Conservation (phyloP, 2,113 vertebrate genomes). For the Lepisosteus osseus region DNA sequence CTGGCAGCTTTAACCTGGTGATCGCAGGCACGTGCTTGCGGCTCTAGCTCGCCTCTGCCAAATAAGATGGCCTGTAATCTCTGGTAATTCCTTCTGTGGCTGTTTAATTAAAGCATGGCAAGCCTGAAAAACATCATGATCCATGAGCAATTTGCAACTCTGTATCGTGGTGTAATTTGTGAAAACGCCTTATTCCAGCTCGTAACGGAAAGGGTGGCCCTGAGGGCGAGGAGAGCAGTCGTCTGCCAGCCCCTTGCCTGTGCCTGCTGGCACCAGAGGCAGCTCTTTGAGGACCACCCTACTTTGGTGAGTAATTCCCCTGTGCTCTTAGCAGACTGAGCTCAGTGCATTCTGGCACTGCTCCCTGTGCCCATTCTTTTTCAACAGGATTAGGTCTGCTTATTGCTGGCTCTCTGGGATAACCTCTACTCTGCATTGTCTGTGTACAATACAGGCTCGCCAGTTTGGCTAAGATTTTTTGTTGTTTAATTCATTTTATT, state of each 20-base stretch:
- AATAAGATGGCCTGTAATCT: constrained; percentile 23
- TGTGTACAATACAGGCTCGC: constrained; percentile 56
- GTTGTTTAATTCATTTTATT: constrained; percentile 7
- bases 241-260: neutral
- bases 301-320: constrained; percentile 58
- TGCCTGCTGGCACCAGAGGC: constrained; percentile 19
- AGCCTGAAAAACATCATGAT: constrained; percentile 18
- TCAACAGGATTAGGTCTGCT: constrained; percentile 56
- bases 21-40: constrained; percentile 1
- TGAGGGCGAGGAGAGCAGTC: constrained; percentile 40
- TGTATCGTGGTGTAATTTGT: constrained; percentile 32
- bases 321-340: constrained; percentile 47
- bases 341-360: constrained; percentile 57
- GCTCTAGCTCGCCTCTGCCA: constrained; percentile 17
- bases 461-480: constrained; percentile 53
- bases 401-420: constrained; percentile 48
- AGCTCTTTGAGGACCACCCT: constrained; percentile 42
- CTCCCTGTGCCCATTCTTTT: constrained; percentile 66
- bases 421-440: constrained; percentile 56
- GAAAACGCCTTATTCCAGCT: constrained; percentile 33
- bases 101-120: constrained; percentile 25
- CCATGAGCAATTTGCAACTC: constrained; percentile 35
- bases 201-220: constrained; percentile 30
- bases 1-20: constrained; percentile 14
- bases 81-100: constrained; percentile 20